Evolutionary conservation across 2,113 vertebrate genomes (phyloP).

Genomic region (Micromys minutus): DNA sequence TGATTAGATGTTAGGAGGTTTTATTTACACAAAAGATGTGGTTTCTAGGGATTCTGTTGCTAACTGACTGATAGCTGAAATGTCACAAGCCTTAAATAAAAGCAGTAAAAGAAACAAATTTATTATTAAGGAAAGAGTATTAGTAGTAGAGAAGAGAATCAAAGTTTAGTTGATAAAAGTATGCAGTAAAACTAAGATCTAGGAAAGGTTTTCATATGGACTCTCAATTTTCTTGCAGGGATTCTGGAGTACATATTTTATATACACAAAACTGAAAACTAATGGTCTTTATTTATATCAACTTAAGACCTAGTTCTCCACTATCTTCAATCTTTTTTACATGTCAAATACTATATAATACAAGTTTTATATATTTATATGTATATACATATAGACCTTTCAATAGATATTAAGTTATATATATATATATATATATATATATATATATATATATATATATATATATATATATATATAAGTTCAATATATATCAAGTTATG

Average conservation of each 20-base stretch:
- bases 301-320: neutral
- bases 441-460: too few species aligned
- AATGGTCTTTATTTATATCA: neutral
- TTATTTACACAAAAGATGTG: neutral
- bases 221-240: neutral
- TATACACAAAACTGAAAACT: neutral
- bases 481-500: neutral
- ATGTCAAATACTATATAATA: neutral
- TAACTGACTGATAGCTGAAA: neutral
- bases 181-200: neutral
- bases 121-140: neutral
- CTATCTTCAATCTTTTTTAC: neutral
- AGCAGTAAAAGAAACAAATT: neutral
- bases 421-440: too few species aligned
- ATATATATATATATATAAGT: too few species aligned
- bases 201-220: neutral
- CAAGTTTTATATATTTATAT: neutral
- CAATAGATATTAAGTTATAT: too few species aligned
- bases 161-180: neutral
- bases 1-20: neutral
- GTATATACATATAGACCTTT: too few species aligned
- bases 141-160: neutral
- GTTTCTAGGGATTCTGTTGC: neutral
- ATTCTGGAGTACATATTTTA: neutral
- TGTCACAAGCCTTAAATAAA: neutral